Evolutionary conservation across 1,140 invertebrate species (phyloP).

Genomic region (Drosophila athabasca): DNA sequence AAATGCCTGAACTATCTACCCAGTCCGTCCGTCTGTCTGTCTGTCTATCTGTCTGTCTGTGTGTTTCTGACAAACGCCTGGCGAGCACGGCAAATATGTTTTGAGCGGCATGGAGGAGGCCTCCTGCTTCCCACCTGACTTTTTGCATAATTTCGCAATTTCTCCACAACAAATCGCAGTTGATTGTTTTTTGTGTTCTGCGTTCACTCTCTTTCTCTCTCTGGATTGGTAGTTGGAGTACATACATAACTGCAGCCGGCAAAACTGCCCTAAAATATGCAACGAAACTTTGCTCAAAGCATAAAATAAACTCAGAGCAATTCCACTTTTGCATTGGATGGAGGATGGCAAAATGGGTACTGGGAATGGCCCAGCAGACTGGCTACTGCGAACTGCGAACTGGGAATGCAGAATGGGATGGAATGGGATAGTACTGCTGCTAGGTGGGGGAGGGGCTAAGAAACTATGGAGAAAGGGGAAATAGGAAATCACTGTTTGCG

Average conservation of each 20-base stretch:
- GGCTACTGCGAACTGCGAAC: not conserved
- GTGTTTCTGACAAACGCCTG: conserved; percentile 64
- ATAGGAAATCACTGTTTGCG: conserved; percentile 73
- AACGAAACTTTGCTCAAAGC: conserved; percentile 82
- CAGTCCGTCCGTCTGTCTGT: conserved; percentile 12
- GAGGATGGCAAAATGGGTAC: conserved; percentile 21
- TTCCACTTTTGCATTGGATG: conserved; percentile 61
- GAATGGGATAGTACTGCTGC: too few species aligned
- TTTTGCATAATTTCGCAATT: conserved; percentile 80
- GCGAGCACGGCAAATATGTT: conserved; percentile 70
- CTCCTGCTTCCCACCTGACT: conserved; percentile 20
- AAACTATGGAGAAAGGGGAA: conserved; percentile 21
- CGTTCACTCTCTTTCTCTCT: conserved; percentile 13
- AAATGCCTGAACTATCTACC: conserved; percentile 70
- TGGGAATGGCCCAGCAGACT: conserved; percentile 6
- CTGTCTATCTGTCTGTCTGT: conserved; percentile 13
- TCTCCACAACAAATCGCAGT: conserved; percentile 80
- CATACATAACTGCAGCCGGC: conserved; percentile 69
- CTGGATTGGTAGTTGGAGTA: too few species aligned
- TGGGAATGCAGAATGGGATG: conserved; percentile 7
- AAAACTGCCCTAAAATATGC: conserved; percentile 80
- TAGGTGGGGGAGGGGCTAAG: not conserved
- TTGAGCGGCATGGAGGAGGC: conserved; percentile 11
- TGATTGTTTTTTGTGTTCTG: conserved; percentile 71
- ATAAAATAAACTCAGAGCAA: conserved; percentile 78